Evolutionary conservation across 2,888 invertebrate species (phyloP).

Genomic region (Siphlonurus alternatus): DNA sequence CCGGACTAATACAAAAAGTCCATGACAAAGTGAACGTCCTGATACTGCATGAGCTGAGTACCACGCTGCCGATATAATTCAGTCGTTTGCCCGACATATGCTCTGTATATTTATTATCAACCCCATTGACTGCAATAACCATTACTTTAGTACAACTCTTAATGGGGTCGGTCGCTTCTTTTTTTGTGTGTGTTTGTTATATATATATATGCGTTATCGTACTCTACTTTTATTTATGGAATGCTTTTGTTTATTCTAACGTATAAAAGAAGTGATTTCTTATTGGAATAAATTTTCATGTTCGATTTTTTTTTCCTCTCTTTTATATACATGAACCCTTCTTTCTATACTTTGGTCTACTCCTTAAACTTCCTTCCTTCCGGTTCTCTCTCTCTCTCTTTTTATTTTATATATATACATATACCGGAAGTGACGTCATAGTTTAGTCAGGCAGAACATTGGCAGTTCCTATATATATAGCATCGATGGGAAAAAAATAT

Average conservation of each 20-base stretch:
- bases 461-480: neutral
- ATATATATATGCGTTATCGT: no score
- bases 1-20: neutral
- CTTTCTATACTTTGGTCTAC: neutral
- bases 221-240: neutral
- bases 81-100: neutral
- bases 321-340: neutral
- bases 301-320: no score
- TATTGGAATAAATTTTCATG: neutral
- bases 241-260: neutral
- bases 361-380: neutral
- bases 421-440: conserved; percentile 1
- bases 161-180: neutral
- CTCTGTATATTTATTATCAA: neutral
- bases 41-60: neutral
- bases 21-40: neutral
- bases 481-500: no score
- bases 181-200: neutral
- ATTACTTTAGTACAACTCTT: neutral
- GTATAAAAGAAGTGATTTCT: no score
- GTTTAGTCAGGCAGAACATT: conserved; percentile 2
- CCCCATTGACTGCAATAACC: conserved; percentile 2
- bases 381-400: neutral
- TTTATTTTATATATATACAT: no score
- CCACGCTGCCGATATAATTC: neutral